A percentile compares a stretch with the other conserved stretches of the same genome.
Evolutionary conservation across 2,797 vertebrate genomes (phyloP).

Genomic region (Echeneis naucrates): DNA sequence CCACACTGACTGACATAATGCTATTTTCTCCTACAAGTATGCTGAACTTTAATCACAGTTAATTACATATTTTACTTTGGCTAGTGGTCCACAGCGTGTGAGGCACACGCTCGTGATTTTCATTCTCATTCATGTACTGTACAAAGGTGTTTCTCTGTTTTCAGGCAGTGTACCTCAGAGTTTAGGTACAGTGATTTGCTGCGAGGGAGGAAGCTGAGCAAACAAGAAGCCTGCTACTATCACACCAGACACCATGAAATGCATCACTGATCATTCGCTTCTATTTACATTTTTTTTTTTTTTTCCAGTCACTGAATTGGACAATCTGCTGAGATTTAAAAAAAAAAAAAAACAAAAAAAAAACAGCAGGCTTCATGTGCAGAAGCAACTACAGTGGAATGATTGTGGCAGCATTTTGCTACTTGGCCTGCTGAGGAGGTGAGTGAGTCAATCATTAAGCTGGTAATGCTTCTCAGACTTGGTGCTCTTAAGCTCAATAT

Average conservation of each 20-base stretch:
- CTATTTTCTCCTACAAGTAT: constrained; percentile 16
- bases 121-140: neutral
- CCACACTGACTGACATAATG: neutral
- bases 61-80: constrained; percentile 20
- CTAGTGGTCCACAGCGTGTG: constrained; percentile 2
- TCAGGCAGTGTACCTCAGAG: constrained; percentile 8
- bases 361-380: constrained; percentile 10
- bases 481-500: constrained; percentile 30
- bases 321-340: constrained; percentile 31
- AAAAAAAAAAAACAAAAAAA: no score
- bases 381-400: constrained; percentile 20
- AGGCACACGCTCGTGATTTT: neutral
- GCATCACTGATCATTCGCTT: constrained; percentile 34
- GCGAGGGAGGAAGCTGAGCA: constrained; percentile 27
- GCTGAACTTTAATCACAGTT: constrained; percentile 33
- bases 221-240: constrained; percentile 20
- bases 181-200: constrained; percentile 33
- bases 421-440: constrained; percentile 38
- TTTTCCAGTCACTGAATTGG: constrained; percentile 26
- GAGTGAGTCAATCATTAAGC: constrained; percentile 38
- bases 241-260: constrained; percentile 13
- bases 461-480: constrained; percentile 31
- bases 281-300: constrained; percentile 4
- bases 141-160: constrained; percentile 9
- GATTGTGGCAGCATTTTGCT: constrained; percentile 27